Evolutionary conservation across 2,113 vertebrate genomes (phyloP).

Genomic region (Lasiurus borealis): DNA sequence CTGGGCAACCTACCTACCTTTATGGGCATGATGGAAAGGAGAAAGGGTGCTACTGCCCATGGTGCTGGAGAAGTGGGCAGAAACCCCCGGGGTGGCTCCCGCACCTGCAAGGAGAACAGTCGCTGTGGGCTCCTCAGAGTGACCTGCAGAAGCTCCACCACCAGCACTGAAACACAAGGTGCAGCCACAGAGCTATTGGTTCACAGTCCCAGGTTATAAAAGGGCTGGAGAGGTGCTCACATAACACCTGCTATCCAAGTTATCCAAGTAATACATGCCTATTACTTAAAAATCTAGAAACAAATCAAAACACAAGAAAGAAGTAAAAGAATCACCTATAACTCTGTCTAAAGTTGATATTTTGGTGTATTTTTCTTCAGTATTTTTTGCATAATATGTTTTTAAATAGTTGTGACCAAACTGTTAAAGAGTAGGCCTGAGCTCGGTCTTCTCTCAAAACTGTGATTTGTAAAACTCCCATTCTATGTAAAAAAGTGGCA

Average conservation of each 20-base stretch:
- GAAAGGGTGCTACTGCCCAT: slow-evolving; percentile 92
- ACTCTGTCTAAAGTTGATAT: background rate
- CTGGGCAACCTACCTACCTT: slow-evolving; percentile 88
- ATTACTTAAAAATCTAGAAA: background rate
- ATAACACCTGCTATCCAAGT: background rate
- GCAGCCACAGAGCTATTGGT: fast-evolving
- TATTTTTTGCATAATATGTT: background rate
- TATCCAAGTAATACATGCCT: background rate
- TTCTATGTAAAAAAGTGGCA: background rate
- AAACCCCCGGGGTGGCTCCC: slow-evolving; percentile 81
- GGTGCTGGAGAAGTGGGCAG: slow-evolving; percentile 87
- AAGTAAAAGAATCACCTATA: background rate
- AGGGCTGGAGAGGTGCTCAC: background rate
- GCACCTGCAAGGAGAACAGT: slow-evolving; percentile 88
- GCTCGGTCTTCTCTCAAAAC: background rate
- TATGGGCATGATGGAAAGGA: slow-evolving; percentile 91
- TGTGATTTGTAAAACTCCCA: background rate
- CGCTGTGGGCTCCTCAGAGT: background rate
- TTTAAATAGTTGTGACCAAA: background rate
- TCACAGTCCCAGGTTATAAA: background rate
- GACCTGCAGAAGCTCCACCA: background rate
- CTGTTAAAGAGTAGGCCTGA: background rate
- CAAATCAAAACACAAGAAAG: background rate
- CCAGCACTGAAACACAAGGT: background rate
- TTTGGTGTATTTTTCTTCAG: background rate